Evolutionary conservation across 1,140 invertebrate species (phyloP).

Genomic region (Plectrocnemia conspersa): DNA sequence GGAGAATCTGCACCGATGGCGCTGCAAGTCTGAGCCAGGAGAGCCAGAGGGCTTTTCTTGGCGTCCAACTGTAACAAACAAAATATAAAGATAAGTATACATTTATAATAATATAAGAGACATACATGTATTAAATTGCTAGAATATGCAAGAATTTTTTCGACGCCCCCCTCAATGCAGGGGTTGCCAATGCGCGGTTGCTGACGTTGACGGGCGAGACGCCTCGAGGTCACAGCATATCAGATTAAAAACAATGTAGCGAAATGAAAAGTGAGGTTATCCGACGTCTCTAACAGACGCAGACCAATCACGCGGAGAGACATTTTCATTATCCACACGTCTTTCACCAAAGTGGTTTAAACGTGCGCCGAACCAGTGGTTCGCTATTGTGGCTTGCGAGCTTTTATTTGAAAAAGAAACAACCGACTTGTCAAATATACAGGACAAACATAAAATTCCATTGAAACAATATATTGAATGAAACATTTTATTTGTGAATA

Average conservation of each 20-base stretch:
- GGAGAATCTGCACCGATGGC: slow-evolving; percentile 87
- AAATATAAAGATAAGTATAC: slow-evolving; percentile 31
- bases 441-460: no score
- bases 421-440: no score
- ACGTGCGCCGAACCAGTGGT: slow-evolving; percentile 11
- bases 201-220: slow-evolving; percentile 29
- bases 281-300: slow-evolving; percentile 35
- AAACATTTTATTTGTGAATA: no score
- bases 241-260: slow-evolving; percentile 24
- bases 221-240: not conserved
- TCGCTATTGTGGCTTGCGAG: not conserved
- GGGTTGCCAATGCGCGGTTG: slow-evolving; percentile 37
- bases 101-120: not conserved
- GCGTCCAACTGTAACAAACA: slow-evolving; percentile 82
- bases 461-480: no score
- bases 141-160: no score
- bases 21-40: slow-evolving; percentile 91
- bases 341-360: slow-evolving; percentile 39
- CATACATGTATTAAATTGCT: no score
- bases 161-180: not conserved
- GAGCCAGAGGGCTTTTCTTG: slow-evolving; percentile 90
- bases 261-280: slow-evolving; percentile 24
- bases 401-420: no score
- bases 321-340: slow-evolving; percentile 52
- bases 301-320: slow-evolving; percentile 52